Evolutionary conservation across 2,797 vertebrate genomes (phyloP).

Genomic region (Synanceia verrucosa): DNA sequence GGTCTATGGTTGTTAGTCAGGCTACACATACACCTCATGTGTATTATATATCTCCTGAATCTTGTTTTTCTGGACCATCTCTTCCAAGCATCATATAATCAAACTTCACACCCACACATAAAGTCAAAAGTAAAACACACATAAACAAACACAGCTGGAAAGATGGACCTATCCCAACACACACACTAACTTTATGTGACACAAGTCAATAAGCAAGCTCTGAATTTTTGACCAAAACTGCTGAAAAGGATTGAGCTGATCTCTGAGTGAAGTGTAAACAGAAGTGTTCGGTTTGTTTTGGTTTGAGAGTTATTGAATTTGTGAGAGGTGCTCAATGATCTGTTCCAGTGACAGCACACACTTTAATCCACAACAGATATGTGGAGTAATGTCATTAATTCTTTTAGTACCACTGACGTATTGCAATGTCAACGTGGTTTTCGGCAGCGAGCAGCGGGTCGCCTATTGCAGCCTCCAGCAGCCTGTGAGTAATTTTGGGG

Average conservation of each 20-base stretch:
- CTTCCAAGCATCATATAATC: not conserved
- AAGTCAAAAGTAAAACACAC: slow-evolving; percentile 12
- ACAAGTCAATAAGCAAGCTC: not conserved
- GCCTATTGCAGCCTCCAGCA: too few relatives aligned
- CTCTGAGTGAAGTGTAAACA: not conserved
- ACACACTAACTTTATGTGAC: not conserved
- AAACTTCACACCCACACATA: slow-evolving; percentile 6
- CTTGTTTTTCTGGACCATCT: slow-evolving; percentile 35
- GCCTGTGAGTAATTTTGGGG: too few relatives aligned
- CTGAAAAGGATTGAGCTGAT: slow-evolving; percentile 6
- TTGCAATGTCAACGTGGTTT: too few relatives aligned
- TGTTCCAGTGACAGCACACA: not conserved
- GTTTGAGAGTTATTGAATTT: not conserved
- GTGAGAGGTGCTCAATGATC: slow-evolving; percentile 1
- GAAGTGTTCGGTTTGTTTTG: not conserved
- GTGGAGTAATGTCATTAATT: slow-evolving; percentile 8
- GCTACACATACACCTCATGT: not conserved
- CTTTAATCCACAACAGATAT: slow-evolving; percentile 1
- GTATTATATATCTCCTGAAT: slow-evolving; percentile 19
- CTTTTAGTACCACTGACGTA: too few relatives aligned
- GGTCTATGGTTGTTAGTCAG: slow-evolving; percentile 10
- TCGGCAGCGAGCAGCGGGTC: too few relatives aligned
- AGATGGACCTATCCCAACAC: not conserved
- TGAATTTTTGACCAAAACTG: not conserved
- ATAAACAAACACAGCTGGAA: not conserved